Evolutionary conservation across 2,113 vertebrate genomes (phyloP).

Genomic region (Mystacornis crossleyi): DNA sequence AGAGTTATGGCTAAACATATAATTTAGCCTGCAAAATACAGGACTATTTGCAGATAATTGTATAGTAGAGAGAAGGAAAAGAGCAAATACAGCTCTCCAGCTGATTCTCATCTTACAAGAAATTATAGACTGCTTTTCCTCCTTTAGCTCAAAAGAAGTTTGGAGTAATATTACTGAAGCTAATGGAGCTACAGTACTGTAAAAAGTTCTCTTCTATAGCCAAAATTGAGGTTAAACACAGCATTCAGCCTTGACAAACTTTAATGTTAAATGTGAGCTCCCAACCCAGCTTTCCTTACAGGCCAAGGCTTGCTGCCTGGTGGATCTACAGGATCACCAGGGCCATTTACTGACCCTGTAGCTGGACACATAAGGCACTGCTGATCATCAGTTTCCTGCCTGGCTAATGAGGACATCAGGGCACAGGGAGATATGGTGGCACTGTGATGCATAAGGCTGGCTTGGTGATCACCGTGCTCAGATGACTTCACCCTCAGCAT

Average conservation of each 20-base stretch:
- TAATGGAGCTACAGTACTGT: not conserved
- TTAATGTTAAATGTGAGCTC: not conserved
- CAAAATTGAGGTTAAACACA: not conserved
- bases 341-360: not conserved
- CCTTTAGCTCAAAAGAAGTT: not conserved
- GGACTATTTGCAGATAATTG: not conserved
- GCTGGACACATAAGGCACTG: not conserved
- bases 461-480: accelerated
- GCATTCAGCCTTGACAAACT: not conserved
- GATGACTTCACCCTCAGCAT: not conserved
- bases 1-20: not conserved
- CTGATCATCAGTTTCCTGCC: not conserved
- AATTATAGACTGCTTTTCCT: not conserved
- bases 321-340: not conserved
- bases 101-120: not conserved
- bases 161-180: not conserved
- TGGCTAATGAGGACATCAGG: accelerated
- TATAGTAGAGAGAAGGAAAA: not conserved
- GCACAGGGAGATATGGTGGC: not conserved
- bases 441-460: not conserved
- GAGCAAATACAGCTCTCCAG: not conserved
- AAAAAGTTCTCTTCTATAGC: not conserved
- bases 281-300: not conserved
- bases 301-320: not conserved
- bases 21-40: not conserved